Conservation (phyloP, 2,888 invertebrate genomes). For the Hydropsyche betteni region DNA sequence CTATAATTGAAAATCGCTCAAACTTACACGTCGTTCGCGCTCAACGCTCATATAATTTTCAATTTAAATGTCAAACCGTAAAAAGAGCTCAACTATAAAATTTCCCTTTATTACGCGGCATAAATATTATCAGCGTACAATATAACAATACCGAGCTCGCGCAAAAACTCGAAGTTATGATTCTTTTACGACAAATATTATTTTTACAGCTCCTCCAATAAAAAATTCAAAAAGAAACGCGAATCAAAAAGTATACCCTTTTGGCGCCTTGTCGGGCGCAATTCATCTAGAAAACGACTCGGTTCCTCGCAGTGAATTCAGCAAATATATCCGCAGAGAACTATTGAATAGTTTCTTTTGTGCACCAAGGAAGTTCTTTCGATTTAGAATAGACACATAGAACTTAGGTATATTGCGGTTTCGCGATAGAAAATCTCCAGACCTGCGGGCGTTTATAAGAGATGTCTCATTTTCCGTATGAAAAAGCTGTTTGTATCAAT, state of each 20-base stretch:
- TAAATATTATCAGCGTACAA: conserved; percentile 10
- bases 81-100: neutral
- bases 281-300: no score
- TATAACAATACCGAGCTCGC: neutral
- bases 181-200: conserved; percentile 14
- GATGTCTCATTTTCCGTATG: conserved; percentile 31
- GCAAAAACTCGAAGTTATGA: neutral
- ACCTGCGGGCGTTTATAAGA: conserved; percentile 1
- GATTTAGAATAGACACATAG: no score
- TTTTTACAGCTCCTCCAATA: neutral
- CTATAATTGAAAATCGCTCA: no score
- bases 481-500: conserved; percentile 33
- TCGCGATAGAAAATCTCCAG: no score
- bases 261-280: no score
- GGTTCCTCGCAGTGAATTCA: no score
- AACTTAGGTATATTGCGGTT: no score
- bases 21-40: neutral
- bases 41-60: neutral
- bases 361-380: no score
- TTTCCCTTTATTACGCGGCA: neutral
- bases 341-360: no score
- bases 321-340: no score
- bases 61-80: neutral
- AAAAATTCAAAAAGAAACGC: no score
- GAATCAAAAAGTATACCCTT: no score